Conservation (phyloP, 1,140 invertebrate species). For the Drosophila neocordata region DNA sequence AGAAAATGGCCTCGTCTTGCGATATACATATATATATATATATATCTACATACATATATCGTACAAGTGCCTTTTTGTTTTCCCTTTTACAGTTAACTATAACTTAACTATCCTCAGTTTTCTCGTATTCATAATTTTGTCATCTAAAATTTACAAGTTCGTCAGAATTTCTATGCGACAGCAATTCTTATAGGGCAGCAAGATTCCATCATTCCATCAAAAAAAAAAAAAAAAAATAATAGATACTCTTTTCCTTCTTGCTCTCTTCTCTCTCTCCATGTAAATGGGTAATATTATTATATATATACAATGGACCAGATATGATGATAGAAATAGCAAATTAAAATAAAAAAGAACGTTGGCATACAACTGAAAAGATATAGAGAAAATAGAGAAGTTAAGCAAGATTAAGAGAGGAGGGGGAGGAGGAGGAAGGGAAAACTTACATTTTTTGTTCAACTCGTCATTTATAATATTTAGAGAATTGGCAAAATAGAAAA, state of each 20-base stretch:
- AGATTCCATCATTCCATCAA: background rate
- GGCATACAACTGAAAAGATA: constrained; percentile 50
- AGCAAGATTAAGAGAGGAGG: no score
- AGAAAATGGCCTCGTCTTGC: constrained; percentile 53
- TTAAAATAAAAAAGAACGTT: constrained; percentile 34
- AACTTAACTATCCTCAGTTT: constrained; percentile 21
- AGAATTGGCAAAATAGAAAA: constrained; percentile 24
- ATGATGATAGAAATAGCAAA: constrained; percentile 26
- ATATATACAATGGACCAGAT: constrained; percentile 32
- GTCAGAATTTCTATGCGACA: constrained; percentile 62
- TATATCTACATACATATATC: no score
- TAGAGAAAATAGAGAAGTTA: no score
- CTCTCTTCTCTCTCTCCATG: constrained; percentile 6
- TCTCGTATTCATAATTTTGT: constrained; percentile 41
- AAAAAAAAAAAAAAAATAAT: no score
- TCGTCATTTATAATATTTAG: background rate
- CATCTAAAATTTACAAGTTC: constrained; percentile 58
- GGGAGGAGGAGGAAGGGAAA: no score
- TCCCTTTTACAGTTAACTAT: background rate
- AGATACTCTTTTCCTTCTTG: background rate
- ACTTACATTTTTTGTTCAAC: constrained; percentile 36
- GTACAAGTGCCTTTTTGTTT: constrained; percentile 40
- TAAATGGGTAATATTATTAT: constrained; percentile 41
- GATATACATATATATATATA: constrained; percentile 14
- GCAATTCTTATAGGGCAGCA: constrained; percentile 55